Evolutionary conservation across 2,888 invertebrate genomes (phyloP), one percentile per base, ranked within the genome.

Genomic region (Shargacucullia verbasci): DNA sequence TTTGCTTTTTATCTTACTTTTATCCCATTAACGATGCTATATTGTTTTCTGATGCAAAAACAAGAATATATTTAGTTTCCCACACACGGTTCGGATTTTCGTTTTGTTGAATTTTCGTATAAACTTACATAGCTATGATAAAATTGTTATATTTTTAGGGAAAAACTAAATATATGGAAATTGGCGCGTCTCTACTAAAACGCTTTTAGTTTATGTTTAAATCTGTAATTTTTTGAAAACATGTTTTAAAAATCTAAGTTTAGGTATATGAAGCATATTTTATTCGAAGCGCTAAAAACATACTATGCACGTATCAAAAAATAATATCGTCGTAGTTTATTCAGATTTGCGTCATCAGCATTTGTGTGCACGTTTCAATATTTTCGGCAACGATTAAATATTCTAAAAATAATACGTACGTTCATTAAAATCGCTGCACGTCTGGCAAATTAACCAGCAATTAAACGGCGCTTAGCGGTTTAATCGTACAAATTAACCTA

Each of bases 381-480:
- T 29, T 9, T 59, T 65, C 13, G 20, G 34, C 14, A 45, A 12
- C 37, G 8, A 31, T 50, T 50, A 35, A 49, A 46, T 9, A 41
- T 25, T 29, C 10, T 2, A 12, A 44, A 50, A 62, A 29, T 12
- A 68, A n/a, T n/a, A n/a, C n/a, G n/a, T 45, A 54, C 20, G 4
- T 15, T 37, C 9, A 65, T 55, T 46, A 62, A 58, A 59, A 46
- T 33, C 45, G 31, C 58, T 37, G 45, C 61, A 59, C 57, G 60
- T 45, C 35, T 31, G 6, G 50, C 55, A 40, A 65, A 62, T 70
- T 65, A 61, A 49, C 55, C 33, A 41, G 53, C 49, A 66, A 66
- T 71, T 71, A 73, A 73, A 63, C 45, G 71, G 62, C 71, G 63
- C 52, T 70, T 68, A 56, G 48, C 25, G 25, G 38, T 63, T 56